Conservation (phyloP, 2,113 vertebrate genomes). For the Scomber scombrus region DNA sequence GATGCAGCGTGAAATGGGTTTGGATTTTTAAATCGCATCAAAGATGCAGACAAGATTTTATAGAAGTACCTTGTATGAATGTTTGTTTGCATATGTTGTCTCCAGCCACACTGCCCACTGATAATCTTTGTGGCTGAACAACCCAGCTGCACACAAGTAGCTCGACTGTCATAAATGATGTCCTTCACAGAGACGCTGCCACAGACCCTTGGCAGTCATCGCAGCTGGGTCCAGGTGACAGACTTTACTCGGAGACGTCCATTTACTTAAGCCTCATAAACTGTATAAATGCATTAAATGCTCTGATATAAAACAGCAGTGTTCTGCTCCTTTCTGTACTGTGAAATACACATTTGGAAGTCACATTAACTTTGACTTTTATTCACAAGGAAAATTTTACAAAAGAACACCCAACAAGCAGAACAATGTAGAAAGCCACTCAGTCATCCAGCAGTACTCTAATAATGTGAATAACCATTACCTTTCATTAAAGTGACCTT, state of each 20-base stretch:
- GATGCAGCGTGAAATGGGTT: conserved; percentile 23
- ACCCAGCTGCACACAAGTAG: conserved; percentile 33
- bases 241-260: conserved; percentile 6
- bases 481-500: conserved; percentile 56
- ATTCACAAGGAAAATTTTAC: conserved; percentile 27
- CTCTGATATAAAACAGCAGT: not conserved
- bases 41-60: conserved; percentile 26
- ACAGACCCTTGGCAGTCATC: conserved; percentile 17
- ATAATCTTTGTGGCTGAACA: conserved; percentile 43
- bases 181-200: conserved; percentile 40
- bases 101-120: conserved; percentile 10
- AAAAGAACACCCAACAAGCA: conserved; percentile 49
- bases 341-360: conserved; percentile 6
- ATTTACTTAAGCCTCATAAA: conserved; percentile 13
- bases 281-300: not conserved
- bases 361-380: conserved; percentile 25
- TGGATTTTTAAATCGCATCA: conserved; percentile 17
- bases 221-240: conserved; percentile 38
- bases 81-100: conserved; percentile 46
- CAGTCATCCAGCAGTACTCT: conserved; percentile 20
- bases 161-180: conserved; percentile 40
- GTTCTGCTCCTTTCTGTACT: not conserved
- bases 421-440: conserved; percentile 11
- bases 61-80: conserved; percentile 31
- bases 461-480: conserved; percentile 59